phyloP scores from a whole-genome alignment of 2,113 vertebrate genomes.

The Verasper variegatus region DNA sequence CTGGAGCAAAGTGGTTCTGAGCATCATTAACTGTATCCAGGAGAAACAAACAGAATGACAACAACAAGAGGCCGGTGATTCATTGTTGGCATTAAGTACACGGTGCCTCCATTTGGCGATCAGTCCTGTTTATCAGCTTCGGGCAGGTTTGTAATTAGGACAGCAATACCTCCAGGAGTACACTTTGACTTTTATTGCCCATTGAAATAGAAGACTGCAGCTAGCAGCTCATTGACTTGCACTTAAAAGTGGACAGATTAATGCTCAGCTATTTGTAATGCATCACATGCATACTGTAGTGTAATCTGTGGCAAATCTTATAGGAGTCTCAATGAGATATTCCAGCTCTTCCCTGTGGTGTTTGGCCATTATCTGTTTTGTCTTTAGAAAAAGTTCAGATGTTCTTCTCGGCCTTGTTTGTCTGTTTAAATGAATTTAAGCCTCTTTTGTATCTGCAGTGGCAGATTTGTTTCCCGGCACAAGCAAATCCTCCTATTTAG shows the following conservation, averaged over 20 bases:
- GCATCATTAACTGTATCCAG: background rate
- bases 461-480: slow-evolving; percentile 13
- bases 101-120: slow-evolving; percentile 27
- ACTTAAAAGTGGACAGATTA: slow-evolving; percentile 44
- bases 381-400: slow-evolving; percentile 10
- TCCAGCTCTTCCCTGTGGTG: background rate
- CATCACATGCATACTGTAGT: background rate
- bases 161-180: slow-evolving; percentile 48
- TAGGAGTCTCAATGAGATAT: background rate
- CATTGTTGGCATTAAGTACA: slow-evolving; percentile 34
- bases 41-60: slow-evolving; percentile 20
- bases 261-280: slow-evolving; percentile 2
- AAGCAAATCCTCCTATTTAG: slow-evolving; percentile 24
- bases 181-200: slow-evolving; percentile 60
- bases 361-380: slow-evolving; percentile 3
- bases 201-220: slow-evolving; percentile 42
- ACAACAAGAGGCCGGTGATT: slow-evolving; percentile 36
- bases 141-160: slow-evolving; percentile 61
- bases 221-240: slow-evolving; percentile 37
- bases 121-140: slow-evolving; percentile 49
- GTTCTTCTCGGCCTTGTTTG: slow-evolving; percentile 19
- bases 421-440: slow-evolving; percentile 49
- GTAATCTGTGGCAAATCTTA: slow-evolving; percentile 19
- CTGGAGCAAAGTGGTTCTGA: background rate
- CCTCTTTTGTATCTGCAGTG: slow-evolving; percentile 25